These are phyloP conservation scores for Vireo altiloquus DNA, from an alignment of 2,113 vertebrate genomes.

Conservation along the genomic window DNA sequence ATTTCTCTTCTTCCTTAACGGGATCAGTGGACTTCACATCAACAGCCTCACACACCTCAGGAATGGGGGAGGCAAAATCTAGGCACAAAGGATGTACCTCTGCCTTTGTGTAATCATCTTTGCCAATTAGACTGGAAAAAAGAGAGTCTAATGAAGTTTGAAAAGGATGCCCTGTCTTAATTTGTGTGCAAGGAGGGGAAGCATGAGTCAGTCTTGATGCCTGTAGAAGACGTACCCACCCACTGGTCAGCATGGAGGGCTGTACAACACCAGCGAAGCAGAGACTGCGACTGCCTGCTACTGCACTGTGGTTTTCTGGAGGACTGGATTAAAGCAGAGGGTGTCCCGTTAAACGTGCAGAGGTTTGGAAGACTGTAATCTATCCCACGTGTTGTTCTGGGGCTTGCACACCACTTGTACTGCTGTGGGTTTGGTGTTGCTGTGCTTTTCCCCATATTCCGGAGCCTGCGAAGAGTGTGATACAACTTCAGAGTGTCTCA, in stretches of 20 bases:
- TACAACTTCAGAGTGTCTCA: not conserved
- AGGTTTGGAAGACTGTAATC: not conserved
- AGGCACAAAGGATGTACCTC: not conserved
- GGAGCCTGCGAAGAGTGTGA: not conserved
- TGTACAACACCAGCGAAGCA: not conserved
- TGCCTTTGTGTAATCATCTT: not conserved
- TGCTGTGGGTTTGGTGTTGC: not conserved
- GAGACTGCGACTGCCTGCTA: not conserved
- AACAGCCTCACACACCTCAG: conserved; percentile 71
- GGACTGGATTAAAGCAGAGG: not conserved
- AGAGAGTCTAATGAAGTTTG: conserved; percentile 12
- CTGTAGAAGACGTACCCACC: not conserved
- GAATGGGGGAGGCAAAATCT: conserved; percentile 40
- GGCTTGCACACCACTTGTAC: not conserved
- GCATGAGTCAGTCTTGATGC: not conserved
- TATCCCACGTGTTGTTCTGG: not conserved
- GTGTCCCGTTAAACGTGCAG: fast-evolving
- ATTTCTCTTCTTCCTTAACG: conserved; percentile 83
- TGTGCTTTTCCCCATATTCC: not conserved
- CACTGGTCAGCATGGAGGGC: not conserved
- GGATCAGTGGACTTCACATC: conserved; percentile 78
- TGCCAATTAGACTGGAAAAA: conserved; percentile 43
- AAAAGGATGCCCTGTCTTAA: not conserved
- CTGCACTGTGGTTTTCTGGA: not conserved
- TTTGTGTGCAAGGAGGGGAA: not conserved